Evolutionary conservation across 1,140 invertebrate species (phyloP).

Genomic region (Diorhabda carinulata): DNA sequence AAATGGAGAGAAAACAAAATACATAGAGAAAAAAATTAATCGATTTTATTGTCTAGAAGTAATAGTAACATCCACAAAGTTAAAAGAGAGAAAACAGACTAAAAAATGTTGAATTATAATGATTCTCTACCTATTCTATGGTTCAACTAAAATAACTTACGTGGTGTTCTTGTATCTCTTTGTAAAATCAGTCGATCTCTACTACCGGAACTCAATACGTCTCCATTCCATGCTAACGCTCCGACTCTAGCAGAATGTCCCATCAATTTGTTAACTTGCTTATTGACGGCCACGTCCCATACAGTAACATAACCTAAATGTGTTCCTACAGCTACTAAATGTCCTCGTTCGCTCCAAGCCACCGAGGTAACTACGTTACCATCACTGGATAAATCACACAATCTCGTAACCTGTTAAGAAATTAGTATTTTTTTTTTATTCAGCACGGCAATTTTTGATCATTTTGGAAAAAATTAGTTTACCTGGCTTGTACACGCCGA

Average conservation of each 20-base stretch:
- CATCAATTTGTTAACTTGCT: conserved; percentile 86
- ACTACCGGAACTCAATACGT: conserved; percentile 93
- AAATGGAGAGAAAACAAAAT: too few relatives aligned
- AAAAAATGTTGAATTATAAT: too few relatives aligned
- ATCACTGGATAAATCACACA: conserved; percentile 93
- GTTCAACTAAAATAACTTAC: conserved; percentile 43
- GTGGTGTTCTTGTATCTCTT: conserved; percentile 87
- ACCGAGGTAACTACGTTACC: conserved; percentile 97
- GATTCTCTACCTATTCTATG: too few relatives aligned
- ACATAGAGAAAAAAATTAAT: too few relatives aligned
- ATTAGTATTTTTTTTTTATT: conserved; percentile 36
- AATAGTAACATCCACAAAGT: too few relatives aligned
- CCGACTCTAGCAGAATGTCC: conserved; percentile 92
- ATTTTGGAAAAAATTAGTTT: background rate
- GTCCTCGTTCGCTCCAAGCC: conserved; percentile 97
- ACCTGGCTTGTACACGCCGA: conserved; percentile 95
- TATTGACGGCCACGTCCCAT: conserved; percentile 95
- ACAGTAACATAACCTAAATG: conserved; percentile 95
- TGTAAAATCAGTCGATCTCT: conserved; percentile 92
- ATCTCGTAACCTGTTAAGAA: conserved; percentile 67
- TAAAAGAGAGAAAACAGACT: too few relatives aligned
- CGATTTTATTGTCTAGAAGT: too few relatives aligned
- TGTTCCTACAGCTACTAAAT: conserved; percentile 95
- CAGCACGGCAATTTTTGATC: background rate
- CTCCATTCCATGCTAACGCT: conserved; percentile 97